phyloP scores from a whole-genome alignment of 2,888 invertebrate species.

The Chirona hameri region DNA sequence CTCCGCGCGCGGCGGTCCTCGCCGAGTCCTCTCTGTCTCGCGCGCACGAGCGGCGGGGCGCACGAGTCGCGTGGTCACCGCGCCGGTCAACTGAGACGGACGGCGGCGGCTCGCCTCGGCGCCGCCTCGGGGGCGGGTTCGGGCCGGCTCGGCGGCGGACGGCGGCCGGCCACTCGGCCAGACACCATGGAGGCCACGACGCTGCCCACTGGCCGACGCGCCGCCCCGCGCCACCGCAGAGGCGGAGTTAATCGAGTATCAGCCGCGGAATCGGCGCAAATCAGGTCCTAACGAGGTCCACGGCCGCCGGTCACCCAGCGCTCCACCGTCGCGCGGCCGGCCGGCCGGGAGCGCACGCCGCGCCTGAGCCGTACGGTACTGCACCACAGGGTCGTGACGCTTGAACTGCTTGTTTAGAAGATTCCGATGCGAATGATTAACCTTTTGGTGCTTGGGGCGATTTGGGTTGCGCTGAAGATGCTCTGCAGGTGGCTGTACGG shows the following conservation, averaged over 20 bases:
- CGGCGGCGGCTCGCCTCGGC: background rate
- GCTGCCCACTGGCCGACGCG: background rate
- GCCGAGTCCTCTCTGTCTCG: too few relatives aligned
- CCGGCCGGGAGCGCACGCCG: background rate
- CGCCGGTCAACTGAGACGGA: background rate
- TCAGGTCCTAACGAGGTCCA: background rate
- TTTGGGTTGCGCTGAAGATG: too few relatives aligned
- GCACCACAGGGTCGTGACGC: too few relatives aligned
- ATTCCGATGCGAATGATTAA: too few relatives aligned
- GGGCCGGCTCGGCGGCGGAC: too few relatives aligned
- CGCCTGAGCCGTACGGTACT: too few relatives aligned
- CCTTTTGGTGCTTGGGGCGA: too few relatives aligned
- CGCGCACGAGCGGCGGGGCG: background rate
- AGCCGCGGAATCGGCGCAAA: background rate
- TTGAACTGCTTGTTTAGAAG: too few relatives aligned
- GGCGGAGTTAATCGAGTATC: slow-evolving; percentile 23
- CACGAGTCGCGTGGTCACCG: background rate
- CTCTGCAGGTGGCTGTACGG: too few relatives aligned
- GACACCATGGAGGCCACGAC: background rate
- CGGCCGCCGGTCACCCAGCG: background rate
- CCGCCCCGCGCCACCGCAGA: background rate
- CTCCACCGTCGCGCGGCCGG: background rate
- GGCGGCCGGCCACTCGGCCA: too few relatives aligned
- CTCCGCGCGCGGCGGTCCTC: background rate
- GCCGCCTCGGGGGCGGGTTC: background rate